phyloP scores from a whole-genome alignment of 2,113 vertebrate genomes.

The Probosciger aterrimus region DNA sequence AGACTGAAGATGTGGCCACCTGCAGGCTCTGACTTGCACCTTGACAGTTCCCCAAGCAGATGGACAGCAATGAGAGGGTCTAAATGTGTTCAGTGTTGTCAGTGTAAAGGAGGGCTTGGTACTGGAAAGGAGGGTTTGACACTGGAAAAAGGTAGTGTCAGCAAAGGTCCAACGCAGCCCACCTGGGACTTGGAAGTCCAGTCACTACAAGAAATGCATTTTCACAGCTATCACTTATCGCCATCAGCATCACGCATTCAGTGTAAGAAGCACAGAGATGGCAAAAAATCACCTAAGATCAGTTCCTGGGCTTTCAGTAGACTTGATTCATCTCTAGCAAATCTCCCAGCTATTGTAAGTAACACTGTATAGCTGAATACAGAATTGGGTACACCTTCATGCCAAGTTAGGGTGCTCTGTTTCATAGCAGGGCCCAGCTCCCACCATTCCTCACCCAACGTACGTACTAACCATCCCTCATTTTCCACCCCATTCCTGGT shows the following conservation, averaged over 20 bases:
- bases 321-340: background rate
- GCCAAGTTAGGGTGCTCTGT: too few relatives aligned
- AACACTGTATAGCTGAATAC: background rate
- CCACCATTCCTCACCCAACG: background rate
- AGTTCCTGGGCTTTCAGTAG: background rate
- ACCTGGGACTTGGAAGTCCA: background rate
- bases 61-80: background rate
- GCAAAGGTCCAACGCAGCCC: background rate
- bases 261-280: background rate
- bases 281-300: background rate
- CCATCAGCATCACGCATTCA: accelerated
- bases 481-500: background rate
- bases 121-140: background rate
- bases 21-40: background rate
- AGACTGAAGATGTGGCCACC: background rate
- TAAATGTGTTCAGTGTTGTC: background rate
- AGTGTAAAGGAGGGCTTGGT: background rate
- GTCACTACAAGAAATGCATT: background rate
- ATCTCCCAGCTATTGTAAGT: background rate
- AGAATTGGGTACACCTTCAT: background rate
- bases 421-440: background rate
- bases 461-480: too few relatives aligned
- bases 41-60: background rate
- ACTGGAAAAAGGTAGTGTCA: background rate
- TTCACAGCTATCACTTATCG: background rate